phyloP scores from a whole-genome alignment of 1,140 invertebrate genomes.

The Hermetia illucens region DNA sequence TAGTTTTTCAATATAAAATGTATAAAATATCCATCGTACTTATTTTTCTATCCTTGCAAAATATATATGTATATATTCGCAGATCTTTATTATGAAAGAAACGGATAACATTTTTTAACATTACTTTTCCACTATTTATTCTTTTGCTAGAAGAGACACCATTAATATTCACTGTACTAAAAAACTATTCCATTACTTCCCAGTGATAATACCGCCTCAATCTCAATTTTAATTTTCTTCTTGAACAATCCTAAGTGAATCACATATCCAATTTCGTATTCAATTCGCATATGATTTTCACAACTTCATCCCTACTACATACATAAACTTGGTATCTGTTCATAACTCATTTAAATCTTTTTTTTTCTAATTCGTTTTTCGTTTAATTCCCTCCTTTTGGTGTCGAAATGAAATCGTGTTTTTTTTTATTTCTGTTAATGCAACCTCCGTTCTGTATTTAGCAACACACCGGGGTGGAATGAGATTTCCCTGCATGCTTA shows the following conservation, averaged over 20 bases:
- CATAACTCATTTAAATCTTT: background rate
- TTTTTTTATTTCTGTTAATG: slow-evolving; percentile 1
- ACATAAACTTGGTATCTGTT: background rate
- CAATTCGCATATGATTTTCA: background rate
- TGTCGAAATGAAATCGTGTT: background rate
- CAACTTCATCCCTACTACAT: background rate
- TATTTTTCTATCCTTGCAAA: slow-evolving; percentile 2
- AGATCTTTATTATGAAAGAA: slow-evolving; percentile 3
- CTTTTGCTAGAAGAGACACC: background rate
- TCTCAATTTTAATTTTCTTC: background rate
- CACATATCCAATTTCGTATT: background rate
- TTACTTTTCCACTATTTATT: background rate
- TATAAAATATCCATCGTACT: background rate
- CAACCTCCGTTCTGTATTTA: too few relatives aligned
- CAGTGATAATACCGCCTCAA: background rate
- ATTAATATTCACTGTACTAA: too few relatives aligned
- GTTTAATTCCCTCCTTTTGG: slow-evolving; percentile 1
- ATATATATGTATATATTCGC: too few relatives aligned
- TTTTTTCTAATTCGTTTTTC: background rate
- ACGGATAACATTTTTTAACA: slow-evolving; percentile 6
- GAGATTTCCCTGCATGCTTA: slow-evolving; percentile 1
- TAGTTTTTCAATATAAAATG: slow-evolving; percentile 1
- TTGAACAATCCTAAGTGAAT: background rate
- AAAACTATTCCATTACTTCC: background rate
- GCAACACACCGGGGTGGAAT: too few relatives aligned